Evolutionary conservation across 2,888 invertebrate genomes (phyloP), one percentile per base, ranked within the genome.

Genomic region (Brachyptera putata): DNA sequence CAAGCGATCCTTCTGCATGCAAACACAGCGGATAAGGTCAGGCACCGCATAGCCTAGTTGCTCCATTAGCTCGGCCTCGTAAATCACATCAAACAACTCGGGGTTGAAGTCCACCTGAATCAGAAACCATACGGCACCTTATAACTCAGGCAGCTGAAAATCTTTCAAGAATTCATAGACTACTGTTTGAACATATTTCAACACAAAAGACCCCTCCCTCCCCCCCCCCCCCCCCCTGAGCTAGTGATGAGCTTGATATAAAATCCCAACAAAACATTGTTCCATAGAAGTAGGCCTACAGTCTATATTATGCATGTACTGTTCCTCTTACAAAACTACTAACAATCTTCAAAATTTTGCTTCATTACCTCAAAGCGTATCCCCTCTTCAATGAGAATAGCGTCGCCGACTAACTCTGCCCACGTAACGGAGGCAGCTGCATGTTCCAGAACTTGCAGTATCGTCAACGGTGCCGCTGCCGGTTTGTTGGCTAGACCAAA

Each of bases 31-130:
- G 16, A 85, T 70, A 1, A 76, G 72, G 1, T 76, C 70, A 0
- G 83, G 80, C 46, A 86, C 67, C 30, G 76, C 69, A 64, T 80
- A 84, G 1, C 87, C 87, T 41, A 89, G 71, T 67, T 82, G 82
- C 69, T 90, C 89, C 76, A 91, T 79, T 1, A 89, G 75, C 71
- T 88, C 87, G 1, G 87, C 86, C 71, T 90, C 89, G 21, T 81
- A 82, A 66, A 89, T 83, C 1, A 84, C 75, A 59, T 84, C 80
- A 67, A 88, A 88, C 25, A 91, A 76, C 2, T 83, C 77, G 25
- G 73, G 74, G 63, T 84, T 77, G 66, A 90, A 85, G 70, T 89
- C 86, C 0, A 88, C 39, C 53, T 59, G 26, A 9, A 61, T 39
- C 3, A 43, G 22, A 41, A n/a, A n/a, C n/a, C n/a, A n/a, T n/a